Evolutionary conservation across 2,113 vertebrate species (phyloP), one percentile per base, ranked within the genome.

Genomic region (Ptyas mucosa): DNA sequence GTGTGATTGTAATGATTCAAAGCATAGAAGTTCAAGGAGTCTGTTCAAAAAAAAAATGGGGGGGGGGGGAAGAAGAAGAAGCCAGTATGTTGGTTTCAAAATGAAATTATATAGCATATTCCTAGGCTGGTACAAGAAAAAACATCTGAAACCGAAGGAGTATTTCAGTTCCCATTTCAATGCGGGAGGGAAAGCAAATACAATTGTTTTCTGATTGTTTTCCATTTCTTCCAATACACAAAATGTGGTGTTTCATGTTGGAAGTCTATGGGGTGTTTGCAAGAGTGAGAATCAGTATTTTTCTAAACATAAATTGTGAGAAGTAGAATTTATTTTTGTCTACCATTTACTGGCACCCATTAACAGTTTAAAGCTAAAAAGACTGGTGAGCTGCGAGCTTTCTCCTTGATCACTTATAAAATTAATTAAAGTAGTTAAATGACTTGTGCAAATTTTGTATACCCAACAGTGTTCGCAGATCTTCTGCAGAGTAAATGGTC

Each of bases 41-140:
- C 54, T 94, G 91, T 95, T 96, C 94, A 6, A 39, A 85, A 93
- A 89, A 94, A n/a, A 23, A 64, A 58, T 4, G 5, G 20, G n/a
- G 57, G 92, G 88, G 93, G 2, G 20, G 8, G 1, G 18, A 24
- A 26, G 3, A 11, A 61, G 24, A 26, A 61, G 85, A 92, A 91
- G 89, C 90, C 95, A 54, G 91, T 91, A 55, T 88, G 91, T 94
- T 92, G 58, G 21, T 69, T 94, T 94, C 91, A 96, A 96, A 97
- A 94, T 93, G 29, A 92, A 96, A 95, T 96, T 88, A 94, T 88
- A 93, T 94, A 95, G 96, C 93, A 85, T 91, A 95, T 91, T 90
- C 39, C 94, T 26, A 93, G 92, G 49, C 23, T 92, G 92, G 5
- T 87, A 54, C 94, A 94, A 95, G 94, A 95, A 95, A 94, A 94